Evolutionary conservation across 1,140 invertebrate genomes (phyloP).

Genomic region (Zaprionus ghesquierei): DNA sequence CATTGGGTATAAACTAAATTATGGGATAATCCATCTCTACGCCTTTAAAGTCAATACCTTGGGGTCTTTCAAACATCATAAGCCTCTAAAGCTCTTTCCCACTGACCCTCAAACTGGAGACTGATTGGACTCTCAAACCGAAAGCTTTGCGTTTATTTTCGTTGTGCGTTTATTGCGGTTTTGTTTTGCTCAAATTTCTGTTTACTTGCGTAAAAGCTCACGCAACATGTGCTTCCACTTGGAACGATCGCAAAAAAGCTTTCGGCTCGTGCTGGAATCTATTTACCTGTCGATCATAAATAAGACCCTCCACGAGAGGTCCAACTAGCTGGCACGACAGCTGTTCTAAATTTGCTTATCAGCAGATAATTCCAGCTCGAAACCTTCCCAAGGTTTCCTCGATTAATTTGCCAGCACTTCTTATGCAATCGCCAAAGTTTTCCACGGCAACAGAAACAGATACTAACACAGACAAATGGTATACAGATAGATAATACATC

Average conservation of each 20-base stretch:
- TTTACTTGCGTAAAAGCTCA: constrained; percentile 48
- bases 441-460: constrained; percentile 23
- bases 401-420: constrained; percentile 13
- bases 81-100: neutral
- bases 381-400: neutral
- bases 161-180: constrained; percentile 31
- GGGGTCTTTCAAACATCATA: too few species aligned
- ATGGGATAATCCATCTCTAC: too few species aligned
- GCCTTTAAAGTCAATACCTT: neutral
- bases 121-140: neutral
- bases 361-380: constrained; percentile 5
- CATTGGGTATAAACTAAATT: too few species aligned
- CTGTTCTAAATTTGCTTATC: constrained; percentile 32
- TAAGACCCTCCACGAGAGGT: neutral
- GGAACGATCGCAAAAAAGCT: constrained; percentile 26
- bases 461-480: constrained; percentile 28
- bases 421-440: constrained; percentile 56
- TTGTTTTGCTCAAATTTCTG: constrained; percentile 59
- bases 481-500: constrained; percentile 19
- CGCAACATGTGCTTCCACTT: constrained; percentile 15
- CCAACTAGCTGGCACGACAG: constrained; percentile 3
- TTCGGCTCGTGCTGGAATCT: constrained; percentile 44
- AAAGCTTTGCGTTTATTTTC: constrained; percentile 18
- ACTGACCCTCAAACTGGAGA: constrained; percentile 1
- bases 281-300: constrained; percentile 28